Base-by-base conservation (phyloP, 2,888 invertebrate genomes). In the Phalangium opilio region DNA sequence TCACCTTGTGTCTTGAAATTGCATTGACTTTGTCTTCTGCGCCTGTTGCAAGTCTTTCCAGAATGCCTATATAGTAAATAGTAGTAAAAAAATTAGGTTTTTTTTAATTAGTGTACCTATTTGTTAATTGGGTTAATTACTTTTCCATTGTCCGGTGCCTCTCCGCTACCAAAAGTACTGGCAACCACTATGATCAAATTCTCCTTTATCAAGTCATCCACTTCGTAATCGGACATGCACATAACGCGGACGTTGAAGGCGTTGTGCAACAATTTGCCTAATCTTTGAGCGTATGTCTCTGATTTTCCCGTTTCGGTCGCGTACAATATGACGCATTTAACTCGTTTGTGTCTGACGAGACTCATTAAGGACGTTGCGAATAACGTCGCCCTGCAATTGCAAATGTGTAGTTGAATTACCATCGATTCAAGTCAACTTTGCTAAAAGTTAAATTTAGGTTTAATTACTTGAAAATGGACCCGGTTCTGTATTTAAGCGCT, bases 261-360 rank as follows among this genome's bases (percentile, higher is more conserved):
- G 64, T 90, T 89, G 53, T 86, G 84, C 63, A 93, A 79, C 56
- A 91, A 79, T 63, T 89, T 83, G n/a, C 83, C 81, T 56, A 93
- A 69, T 63, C 85, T 85, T 62, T 86, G 85, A 20, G 91, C 90
- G 67, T 85, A 91, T 64, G 81, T 81, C 64, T 93, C 91, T 8
- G 93, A 91, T 67, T 86, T 90, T 50, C 93, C 93, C 0, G 93
- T 93, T 70, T 93, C 93, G 0, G 91, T 91, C 20, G 89, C 93
- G 66, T 83, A 93, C 19, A 93, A 67, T 17, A 93, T 83, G 0
- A 91, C 90, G 12, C 90, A 91, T 67, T 90, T 90, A 62, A 91
- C 89, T 60, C 93, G 73, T 59, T 85, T 79, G 15, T 89, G 87
- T 54, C 91, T 70, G 18, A 90, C 90, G 62, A 85, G 78, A 18